These are phyloP conservation scores for Willisornis vidua DNA, from an alignment of 2,113 vertebrate species.

Conservation along the genomic window DNA sequence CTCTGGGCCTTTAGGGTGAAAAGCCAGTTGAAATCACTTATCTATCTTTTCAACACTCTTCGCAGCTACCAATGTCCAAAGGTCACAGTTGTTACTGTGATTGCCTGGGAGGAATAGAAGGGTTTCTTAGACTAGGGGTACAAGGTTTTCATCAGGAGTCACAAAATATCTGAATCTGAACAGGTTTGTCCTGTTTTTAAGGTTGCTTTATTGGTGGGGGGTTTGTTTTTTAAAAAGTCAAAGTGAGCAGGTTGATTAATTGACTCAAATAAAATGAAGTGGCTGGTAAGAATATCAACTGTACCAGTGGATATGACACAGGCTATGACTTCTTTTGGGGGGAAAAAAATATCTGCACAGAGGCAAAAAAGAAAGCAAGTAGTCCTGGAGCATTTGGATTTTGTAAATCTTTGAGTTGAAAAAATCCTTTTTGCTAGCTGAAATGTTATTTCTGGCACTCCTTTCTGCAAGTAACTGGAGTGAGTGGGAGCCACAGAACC, in stretches of 20 bases:
- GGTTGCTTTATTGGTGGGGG: not conserved
- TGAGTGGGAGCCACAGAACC: not conserved
- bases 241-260: not conserved
- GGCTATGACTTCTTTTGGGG: not conserved
- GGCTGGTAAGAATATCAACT: not conserved
- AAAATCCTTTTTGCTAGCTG: not conserved
- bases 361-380: not conserved
- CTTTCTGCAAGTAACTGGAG: not conserved
- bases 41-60: not conserved
- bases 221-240: not conserved
- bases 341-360: not conserved
- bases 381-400: not conserved
- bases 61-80: not conserved
- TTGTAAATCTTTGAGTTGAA: not conserved
- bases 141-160: not conserved
- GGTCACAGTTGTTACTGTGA: not conserved
- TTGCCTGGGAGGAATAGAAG: not conserved
- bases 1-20: not conserved
- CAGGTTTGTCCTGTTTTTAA: not conserved
- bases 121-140: not conserved
- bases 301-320: not conserved
- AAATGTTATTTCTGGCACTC: conserved; percentile 7
- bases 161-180: not conserved
- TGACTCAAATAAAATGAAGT: not conserved
- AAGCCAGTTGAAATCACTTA: not conserved